A percentile compares a stretch with the other conserved stretches of the same genome.
Evolutionary conservation across 1,140 invertebrate species (phyloP).

Genomic region (Phthorimaea operculella): DNA sequence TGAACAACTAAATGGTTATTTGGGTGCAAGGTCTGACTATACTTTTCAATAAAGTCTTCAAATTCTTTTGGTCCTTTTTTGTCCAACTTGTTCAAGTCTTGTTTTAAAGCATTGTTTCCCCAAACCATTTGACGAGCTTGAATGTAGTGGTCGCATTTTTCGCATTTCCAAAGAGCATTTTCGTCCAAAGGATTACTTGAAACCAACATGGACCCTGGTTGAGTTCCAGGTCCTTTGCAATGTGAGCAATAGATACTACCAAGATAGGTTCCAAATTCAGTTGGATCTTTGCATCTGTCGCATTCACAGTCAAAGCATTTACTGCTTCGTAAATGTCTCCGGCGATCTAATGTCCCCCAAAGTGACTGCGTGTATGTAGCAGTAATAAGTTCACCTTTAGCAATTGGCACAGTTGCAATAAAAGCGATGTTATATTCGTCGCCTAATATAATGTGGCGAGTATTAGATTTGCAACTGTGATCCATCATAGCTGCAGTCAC

Average conservation of each 20-base stretch:
- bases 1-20: slow-evolving; percentile 74
- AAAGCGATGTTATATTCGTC: slow-evolving; percentile 68
- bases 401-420: slow-evolving; percentile 71
- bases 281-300: slow-evolving; percentile 71
- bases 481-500: slow-evolving; percentile 71
- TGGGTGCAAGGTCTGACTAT: slow-evolving; percentile 70
- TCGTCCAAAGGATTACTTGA: slow-evolving; percentile 71
- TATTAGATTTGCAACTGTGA: slow-evolving; percentile 75
- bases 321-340: slow-evolving; percentile 69
- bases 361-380: slow-evolving; percentile 76
- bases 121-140: slow-evolving; percentile 69
- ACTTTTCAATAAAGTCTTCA: slow-evolving; percentile 73
- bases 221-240: slow-evolving; percentile 59
- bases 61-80: slow-evolving; percentile 66
- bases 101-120: slow-evolving; percentile 70
- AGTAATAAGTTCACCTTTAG: slow-evolving; percentile 72
- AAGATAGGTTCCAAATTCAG: slow-evolving; percentile 72
- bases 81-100: slow-evolving; percentile 70
- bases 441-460: slow-evolving; percentile 70
- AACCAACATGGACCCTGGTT: slow-evolving; percentile 59
- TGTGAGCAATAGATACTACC: slow-evolving; percentile 72
- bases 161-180: slow-evolving; percentile 72
- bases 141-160: slow-evolving; percentile 69
- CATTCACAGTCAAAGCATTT: slow-evolving; percentile 76
- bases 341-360: slow-evolving; percentile 72